Evolutionary conservation across 92 coral and sea anemone genomes (phyloP).

Genomic region (Porites cylindrica): DNA sequence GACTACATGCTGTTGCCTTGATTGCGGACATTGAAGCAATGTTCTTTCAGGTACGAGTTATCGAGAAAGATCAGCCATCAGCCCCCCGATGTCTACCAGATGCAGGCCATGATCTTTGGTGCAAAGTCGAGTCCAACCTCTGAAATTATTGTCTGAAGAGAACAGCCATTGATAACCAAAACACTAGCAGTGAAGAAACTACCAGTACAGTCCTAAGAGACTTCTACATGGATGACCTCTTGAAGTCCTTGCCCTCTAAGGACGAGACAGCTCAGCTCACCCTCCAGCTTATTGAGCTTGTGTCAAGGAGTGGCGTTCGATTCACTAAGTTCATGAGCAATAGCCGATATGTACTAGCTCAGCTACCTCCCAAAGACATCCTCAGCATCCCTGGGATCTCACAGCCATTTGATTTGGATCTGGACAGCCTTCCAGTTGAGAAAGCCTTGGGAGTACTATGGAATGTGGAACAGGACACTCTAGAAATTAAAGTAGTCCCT

Average conservation of each 20-base stretch:
- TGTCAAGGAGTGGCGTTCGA: conserved; percentile 43
- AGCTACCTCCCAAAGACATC: conserved; percentile 32
- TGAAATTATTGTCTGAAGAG: conserved; percentile 41
- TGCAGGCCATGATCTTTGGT: conserved; percentile 66
- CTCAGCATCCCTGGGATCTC: conserved; percentile 5
- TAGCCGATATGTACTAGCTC: conserved; percentile 39
- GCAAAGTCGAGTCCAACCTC: conserved; percentile 64
- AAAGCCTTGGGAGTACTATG: conserved; percentile 45
- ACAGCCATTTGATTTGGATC: conserved; percentile 35
- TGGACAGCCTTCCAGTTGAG: conserved; percentile 48
- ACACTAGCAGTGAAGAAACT: background rate
- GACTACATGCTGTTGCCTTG: conserved; percentile 40
- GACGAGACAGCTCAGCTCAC: conserved; percentile 22
- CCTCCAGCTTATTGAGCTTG: conserved; percentile 31
- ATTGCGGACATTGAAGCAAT: conserved; percentile 62
- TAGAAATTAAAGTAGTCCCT: background rate
- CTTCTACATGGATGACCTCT: conserved; percentile 48
- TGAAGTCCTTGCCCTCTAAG: conserved; percentile 42
- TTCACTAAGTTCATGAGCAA: conserved; percentile 48
- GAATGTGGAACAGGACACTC: conserved; percentile 55
- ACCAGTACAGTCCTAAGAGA: conserved; percentile 13
- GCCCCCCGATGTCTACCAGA: conserved; percentile 64
- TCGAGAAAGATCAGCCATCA: conserved; percentile 58
- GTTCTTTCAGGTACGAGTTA: conserved; percentile 60
- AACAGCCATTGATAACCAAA: conserved; percentile 41